Evolutionary conservation across 2,113 vertebrate species (phyloP).

Genomic region (Peucedramus taeniatus): DNA sequence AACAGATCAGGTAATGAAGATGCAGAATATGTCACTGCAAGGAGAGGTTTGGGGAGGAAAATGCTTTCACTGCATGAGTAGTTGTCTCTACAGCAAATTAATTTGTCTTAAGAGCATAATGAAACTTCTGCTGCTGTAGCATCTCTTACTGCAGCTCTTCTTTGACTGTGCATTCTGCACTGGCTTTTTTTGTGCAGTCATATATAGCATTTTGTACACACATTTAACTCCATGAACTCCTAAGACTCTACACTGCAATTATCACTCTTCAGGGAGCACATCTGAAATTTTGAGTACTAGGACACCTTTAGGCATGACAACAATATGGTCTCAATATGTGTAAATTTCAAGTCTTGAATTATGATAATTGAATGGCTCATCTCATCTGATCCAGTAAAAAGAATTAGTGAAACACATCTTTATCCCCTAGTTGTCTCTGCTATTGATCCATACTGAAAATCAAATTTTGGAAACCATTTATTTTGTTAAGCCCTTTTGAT

Average conservation of each 20-base stretch:
- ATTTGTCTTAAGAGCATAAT: not conserved
- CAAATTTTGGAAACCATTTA: not conserved
- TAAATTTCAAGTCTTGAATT: not conserved
- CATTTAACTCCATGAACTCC: not conserved
- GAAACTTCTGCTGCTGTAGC: not conserved
- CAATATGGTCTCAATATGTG: not conserved
- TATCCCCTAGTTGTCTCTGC: not conserved
- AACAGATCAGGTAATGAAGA: not conserved
- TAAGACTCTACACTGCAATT: not conserved
- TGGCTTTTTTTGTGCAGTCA: not conserved
- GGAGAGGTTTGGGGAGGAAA: not conserved
- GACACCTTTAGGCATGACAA: not conserved
- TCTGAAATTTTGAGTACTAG: not conserved
- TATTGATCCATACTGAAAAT: not conserved
- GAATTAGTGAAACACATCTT: not conserved
- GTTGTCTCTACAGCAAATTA: not conserved
- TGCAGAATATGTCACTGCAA: not conserved
- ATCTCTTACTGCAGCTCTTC: not conserved
- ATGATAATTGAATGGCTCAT: not conserved
- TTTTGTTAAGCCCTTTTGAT: not conserved
- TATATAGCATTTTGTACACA: not conserved
- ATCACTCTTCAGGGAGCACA: not conserved
- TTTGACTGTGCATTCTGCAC: not conserved
- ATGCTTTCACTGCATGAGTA: not conserved
- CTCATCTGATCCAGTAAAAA: not conserved